Evolutionary conservation across 2,113 vertebrate species (phyloP), one percentile per base, ranked within the genome.

Genomic region (Xiphias gladius): DNA sequence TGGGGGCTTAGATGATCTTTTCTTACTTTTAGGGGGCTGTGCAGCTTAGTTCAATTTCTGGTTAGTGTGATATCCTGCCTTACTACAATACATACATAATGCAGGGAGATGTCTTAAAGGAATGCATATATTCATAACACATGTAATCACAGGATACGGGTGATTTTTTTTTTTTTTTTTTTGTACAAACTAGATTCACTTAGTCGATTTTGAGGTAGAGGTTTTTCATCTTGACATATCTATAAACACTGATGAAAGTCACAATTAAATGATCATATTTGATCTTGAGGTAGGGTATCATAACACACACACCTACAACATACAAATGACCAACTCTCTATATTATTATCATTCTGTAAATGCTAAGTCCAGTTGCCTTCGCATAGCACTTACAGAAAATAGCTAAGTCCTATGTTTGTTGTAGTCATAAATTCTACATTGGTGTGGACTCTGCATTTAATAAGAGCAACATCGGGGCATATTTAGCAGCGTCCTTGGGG

Each of bases 1-100:
- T 14, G 19, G 30, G 81, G 72, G 70, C 67, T 83, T 17, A 8
- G 63, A 59, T 69, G 22, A 65, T 67, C 63, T 54, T 82, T 55
- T 61, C 13, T 63, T 41, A 67, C 37, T 76, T 83, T 77, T 77
- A 50, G 41, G 41, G 13, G 32, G 20, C 74, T 26, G 37, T 68
- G 32, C 48, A 39, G 50, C 55, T 67, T 48, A 68, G 4, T 46
- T 16, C 0, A n/a, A 26, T 73, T 26, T 66, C 28, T 75, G 28
- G 39, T 80, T 66, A 14, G 19, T 43, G 37, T 43, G 39, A 37
- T 79, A 35, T 52, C 26, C 6, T 48, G n/a, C 11, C 3, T 50
- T 41, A 50, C 11, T 28, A 6, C 9, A 46, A 59, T n/a, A n/a
- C n/a, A 16, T 12, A 57, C 57, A 46, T 11, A 46, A 17, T 35